Conservation (phyloP, 2,113 vertebrate species). For the Nyctibius bracteatus region DNA sequence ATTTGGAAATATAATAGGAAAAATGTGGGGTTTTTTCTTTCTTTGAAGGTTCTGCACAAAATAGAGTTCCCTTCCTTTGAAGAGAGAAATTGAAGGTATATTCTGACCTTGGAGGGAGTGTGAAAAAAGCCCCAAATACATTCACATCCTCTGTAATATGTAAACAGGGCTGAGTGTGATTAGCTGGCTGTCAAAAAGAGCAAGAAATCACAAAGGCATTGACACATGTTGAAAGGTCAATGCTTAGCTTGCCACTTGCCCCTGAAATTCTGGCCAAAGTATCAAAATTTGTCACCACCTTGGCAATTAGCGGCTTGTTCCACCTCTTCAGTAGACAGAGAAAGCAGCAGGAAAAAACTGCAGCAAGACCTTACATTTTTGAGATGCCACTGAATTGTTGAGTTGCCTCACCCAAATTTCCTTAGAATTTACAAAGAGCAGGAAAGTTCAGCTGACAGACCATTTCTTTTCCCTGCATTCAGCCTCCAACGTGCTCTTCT, state of each 20-base stretch:
- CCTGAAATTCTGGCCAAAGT: background rate
- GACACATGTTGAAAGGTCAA: background rate
- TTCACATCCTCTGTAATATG: background rate
- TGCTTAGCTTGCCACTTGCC: background rate
- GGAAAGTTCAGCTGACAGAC: background rate
- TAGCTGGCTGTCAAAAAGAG: background rate
- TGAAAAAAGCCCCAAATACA: background rate
- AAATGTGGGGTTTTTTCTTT: fast-evolving
- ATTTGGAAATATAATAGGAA: background rate
- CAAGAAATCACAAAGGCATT: background rate
- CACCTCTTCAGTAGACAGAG: background rate
- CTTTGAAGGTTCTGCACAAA: background rate
- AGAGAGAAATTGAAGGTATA: background rate
- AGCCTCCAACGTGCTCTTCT: background rate
- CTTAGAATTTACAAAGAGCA: background rate
- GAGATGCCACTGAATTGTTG: background rate
- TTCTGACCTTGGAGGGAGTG: background rate
- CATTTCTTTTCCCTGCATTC: background rate
- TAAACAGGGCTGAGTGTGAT: background rate
- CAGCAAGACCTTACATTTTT: conserved; percentile 48
- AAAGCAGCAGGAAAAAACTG: conserved; percentile 48
- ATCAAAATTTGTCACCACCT: background rate
- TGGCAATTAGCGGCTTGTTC: background rate
- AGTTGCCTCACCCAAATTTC: conserved; percentile 14
- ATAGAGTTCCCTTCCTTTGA: background rate